A percentile compares a stretch with the other conserved stretches of the same genome.
Conservation (phyloP, 2,888 invertebrate species). For the Pristionchus arcanus region DNA sequence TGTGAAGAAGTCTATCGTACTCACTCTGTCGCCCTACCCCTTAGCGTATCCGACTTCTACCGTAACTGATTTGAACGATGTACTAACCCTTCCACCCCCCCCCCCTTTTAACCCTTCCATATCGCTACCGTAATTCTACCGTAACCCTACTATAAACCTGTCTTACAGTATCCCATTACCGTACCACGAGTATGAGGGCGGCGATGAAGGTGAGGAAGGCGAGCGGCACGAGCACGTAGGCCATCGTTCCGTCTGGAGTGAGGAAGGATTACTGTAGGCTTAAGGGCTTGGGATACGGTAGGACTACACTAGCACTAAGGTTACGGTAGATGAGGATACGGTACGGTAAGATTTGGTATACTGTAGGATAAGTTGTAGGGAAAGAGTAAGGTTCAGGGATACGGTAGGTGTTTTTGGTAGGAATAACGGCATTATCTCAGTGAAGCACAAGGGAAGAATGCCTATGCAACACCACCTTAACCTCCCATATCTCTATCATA, state of each 20-base stretch:
- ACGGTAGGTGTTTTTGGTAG: too few relatives aligned
- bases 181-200: background rate
- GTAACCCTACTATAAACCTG: background rate
- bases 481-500: too few relatives aligned
- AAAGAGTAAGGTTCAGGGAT: background rate
- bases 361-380: background rate
- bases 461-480: too few relatives aligned
- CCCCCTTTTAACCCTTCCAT: too few relatives aligned
- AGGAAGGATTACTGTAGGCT: background rate
- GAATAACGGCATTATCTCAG: too few relatives aligned
- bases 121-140: too few relatives aligned
- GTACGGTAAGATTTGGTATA: background rate
- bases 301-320: background rate
- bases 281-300: background rate
- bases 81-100: too few relatives aligned
- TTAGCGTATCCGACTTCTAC: too few relatives aligned
- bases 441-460: too few relatives aligned
- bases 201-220: background rate
- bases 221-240: background rate
- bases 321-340: background rate
- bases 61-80: too few relatives aligned
- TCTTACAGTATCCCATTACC: background rate
- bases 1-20: background rate
- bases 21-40: too few relatives aligned
- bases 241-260: background rate